These are phyloP conservation scores for Melanerpes aurifrons DNA, from an alignment of 2,113 vertebrate genomes.

Conservation along the genomic window DNA sequence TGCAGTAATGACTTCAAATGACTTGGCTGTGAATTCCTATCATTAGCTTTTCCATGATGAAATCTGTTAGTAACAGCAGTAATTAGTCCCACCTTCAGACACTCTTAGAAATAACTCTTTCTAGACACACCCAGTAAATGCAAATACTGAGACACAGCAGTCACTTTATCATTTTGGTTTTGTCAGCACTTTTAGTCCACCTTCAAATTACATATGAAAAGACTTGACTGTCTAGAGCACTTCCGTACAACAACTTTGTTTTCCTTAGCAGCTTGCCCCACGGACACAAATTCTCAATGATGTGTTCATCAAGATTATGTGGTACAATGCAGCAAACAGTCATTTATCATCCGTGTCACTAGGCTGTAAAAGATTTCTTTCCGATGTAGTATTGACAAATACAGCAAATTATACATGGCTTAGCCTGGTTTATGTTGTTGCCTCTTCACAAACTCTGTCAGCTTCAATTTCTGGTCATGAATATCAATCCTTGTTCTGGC, in stretches of 20 bases:
- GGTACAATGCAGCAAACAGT: neutral
- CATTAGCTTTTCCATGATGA: slow-evolving; percentile 50
- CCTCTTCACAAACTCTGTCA: slow-evolving; percentile 13
- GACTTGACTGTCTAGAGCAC: neutral
- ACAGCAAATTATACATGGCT: neutral
- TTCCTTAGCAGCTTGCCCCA: slow-evolving; percentile 12
- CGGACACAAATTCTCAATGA: slow-evolving; percentile 35
- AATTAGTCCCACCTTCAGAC: slow-evolving; percentile 42
- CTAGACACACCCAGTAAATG: neutral
- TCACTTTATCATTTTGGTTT: slow-evolving; percentile 8
- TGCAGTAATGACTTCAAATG: slow-evolving; percentile 9
- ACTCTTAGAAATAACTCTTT: slow-evolving; percentile 1
- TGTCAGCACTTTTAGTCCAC: slow-evolving; percentile 23
- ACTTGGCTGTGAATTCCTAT: slow-evolving; percentile 14
- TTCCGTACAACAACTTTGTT: slow-evolving; percentile 27
- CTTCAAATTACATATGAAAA: slow-evolving; percentile 25
- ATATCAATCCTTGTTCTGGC: slow-evolving; percentile 5
- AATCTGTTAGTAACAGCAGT: slow-evolving; percentile 12
- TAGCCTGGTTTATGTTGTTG: neutral
- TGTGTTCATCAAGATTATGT: slow-evolving; percentile 8
- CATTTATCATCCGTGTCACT: slow-evolving; percentile 44
- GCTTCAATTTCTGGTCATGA: slow-evolving; percentile 35
- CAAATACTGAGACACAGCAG: slow-evolving; percentile 11
- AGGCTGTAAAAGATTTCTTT: neutral
- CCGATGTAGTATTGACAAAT: slow-evolving; percentile 16